These are phyloP conservation scores for Homarus gammarus DNA, from an alignment of 2,888 invertebrate genomes.

Conservation along the genomic window DNA sequence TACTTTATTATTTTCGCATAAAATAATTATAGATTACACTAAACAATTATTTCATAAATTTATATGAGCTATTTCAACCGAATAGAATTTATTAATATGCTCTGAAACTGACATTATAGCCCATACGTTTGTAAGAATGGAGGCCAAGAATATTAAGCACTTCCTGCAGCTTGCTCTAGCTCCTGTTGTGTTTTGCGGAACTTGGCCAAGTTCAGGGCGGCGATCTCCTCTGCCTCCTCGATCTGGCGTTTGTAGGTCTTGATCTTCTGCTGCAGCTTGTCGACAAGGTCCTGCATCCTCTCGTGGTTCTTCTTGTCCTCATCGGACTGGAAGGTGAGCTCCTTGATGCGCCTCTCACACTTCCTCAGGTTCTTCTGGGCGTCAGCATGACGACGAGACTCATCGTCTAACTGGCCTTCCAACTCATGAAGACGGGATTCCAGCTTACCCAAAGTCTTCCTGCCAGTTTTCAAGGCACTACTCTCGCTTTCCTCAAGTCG, in stretches of 20 bases:
- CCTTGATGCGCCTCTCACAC: conserved; percentile 82
- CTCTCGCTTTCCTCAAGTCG: conserved; percentile 57
- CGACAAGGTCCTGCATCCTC: conserved; percentile 99
- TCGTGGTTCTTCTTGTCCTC: conserved; percentile 99
- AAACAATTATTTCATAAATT: neutral
- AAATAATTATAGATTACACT: neutral
- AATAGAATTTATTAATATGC: neutral
- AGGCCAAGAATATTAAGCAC: neutral
- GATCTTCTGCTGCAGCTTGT: conserved; percentile 99
- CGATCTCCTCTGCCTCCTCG: conserved; percentile 90
- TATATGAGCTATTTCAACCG: neutral
- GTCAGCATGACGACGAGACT: conserved; percentile 82
- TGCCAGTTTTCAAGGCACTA: conserved; percentile 34
- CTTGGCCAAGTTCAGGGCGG: conserved; percentile 98
- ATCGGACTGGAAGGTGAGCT: conserved; percentile 84
- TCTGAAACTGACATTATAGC: neutral
- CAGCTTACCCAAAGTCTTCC: conserved; percentile 82
- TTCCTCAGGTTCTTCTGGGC: conserved; percentile 82
- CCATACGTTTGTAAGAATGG: neutral
- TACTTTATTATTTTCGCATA: no score
- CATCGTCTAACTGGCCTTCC: conserved; percentile 80
- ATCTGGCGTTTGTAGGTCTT: conserved; percentile 89
- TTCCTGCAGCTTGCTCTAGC: neutral
- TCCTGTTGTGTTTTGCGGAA: conserved; percentile 82
- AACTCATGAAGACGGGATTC: conserved; percentile 80